Conservation (phyloP, 2,888 invertebrate genomes). For the Eremobia ochroleuca region DNA sequence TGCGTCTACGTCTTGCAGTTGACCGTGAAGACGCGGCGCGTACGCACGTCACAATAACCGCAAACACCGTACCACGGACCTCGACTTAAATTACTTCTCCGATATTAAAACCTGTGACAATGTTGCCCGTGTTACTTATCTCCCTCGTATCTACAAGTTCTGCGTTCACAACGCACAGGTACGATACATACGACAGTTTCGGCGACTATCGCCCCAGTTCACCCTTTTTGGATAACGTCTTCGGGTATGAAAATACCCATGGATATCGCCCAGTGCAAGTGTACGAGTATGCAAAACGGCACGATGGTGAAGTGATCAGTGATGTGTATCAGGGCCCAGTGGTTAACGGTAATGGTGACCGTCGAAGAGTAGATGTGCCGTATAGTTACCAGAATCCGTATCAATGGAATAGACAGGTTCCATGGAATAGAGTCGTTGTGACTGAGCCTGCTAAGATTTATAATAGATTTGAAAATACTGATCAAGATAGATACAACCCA, state of each 20-base stretch:
- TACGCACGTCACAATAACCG: slow-evolving; percentile 36
- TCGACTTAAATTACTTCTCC: background rate
- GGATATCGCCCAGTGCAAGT: slow-evolving; percentile 31
- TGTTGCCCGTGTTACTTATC: slow-evolving; percentile 47
- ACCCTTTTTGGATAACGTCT: background rate
- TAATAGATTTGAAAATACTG: slow-evolving; percentile 19
- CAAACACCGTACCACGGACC: background rate
- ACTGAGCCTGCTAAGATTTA: slow-evolving; percentile 24
- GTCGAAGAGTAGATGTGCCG: slow-evolving; percentile 20
- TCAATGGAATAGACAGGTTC: slow-evolving; percentile 27
- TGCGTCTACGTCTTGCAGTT: slow-evolving; percentile 51
- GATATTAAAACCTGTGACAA: slow-evolving; percentile 36
- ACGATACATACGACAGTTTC: slow-evolving; percentile 20
- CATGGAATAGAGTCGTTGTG: slow-evolving; percentile 17
- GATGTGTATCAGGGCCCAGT: slow-evolving; percentile 26
- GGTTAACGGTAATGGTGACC: background rate
- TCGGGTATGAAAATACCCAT: slow-evolving; percentile 25
- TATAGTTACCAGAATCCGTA: slow-evolving; percentile 21
- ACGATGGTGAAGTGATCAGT: slow-evolving; percentile 37
- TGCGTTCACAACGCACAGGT: slow-evolving; percentile 45
- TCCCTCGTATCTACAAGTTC: slow-evolving; percentile 29
- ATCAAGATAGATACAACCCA: slow-evolving; percentile 1
- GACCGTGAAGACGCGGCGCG: slow-evolving; percentile 31
- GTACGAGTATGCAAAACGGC: slow-evolving; percentile 24
- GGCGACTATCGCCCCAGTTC: slow-evolving; percentile 28